These are phyloP conservation scores for Lepilemur septentrionalis DNA, from an alignment of 2,797 vertebrate species.

Conservation along the genomic window DNA sequence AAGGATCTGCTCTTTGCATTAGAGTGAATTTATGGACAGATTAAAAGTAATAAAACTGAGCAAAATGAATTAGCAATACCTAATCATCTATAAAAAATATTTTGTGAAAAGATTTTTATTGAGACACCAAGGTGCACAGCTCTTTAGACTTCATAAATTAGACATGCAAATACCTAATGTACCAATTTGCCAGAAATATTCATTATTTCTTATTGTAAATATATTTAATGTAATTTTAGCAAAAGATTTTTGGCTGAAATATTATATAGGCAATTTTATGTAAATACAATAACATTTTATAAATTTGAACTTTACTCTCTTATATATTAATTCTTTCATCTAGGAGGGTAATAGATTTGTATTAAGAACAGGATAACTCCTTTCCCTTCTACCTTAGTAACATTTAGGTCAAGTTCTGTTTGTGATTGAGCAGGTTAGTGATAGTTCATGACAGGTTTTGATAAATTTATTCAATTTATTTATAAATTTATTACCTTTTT, in stretches of 20 bases:
- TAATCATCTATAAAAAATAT: neutral
- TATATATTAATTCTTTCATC: neutral
- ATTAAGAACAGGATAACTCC: neutral
- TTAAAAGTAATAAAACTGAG: neutral
- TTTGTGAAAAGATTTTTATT: neutral
- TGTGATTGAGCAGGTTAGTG: neutral
- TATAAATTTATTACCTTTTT: neutral
- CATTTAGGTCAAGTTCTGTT: neutral
- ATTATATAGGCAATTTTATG: neutral
- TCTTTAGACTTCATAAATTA: constrained; percentile 12
- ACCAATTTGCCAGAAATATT: neutral
- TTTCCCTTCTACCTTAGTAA: neutral
- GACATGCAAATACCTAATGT: neutral
- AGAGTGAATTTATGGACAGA: neutral
- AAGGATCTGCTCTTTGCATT: neutral
- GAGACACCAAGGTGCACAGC: neutral
- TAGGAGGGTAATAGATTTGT: neutral
- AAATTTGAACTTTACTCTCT: neutral
- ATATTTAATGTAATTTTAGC: neutral
- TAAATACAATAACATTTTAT: neutral
- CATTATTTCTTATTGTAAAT: neutral
- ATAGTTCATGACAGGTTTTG: neutral
- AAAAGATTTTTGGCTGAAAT: neutral
- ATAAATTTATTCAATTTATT: neutral
- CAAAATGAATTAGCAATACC: neutral